Base-by-base conservation (phyloP, 1,140 invertebrate species). In the Cyclargus thomasi region DNA sequence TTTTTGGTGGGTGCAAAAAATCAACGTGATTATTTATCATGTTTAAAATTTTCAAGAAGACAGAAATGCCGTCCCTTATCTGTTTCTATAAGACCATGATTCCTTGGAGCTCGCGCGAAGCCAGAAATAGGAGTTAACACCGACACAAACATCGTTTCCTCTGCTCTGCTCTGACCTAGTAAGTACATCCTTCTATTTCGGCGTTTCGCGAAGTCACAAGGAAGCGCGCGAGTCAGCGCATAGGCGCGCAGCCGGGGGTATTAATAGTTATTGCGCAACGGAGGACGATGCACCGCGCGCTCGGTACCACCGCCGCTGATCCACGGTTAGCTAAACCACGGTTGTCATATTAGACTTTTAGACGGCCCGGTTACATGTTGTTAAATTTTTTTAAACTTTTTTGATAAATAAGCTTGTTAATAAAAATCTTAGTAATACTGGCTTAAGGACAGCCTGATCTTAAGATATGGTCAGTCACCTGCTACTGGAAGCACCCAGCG, bases 231-330 rank as follows among this genome's bases (percentile, higher is more conserved):
- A 23, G 62, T 63, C 65, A 21, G 64, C 47, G 53, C 47, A 55
- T 47, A 39, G 29, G 78, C 67, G 73, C 70, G 62, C 21, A 64
- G 64, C 64, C 68, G 69, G 69, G 70, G 70, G 74, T 85, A 87
- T 85, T 75, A 82, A 85, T 87, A 87, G 80, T 65, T 17, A 66
- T 87, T 85, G 76, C 82, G 79, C 77, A 87, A 85, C 77, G 65
- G 77, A 59, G 82, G 79, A 63, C 79, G 78, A 82, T 82, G 80
- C 80, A 79, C 77, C 71, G 79, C 39, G 55, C 65, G 70, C 64
- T 68, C 69, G 68, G 66, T 53, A n/a, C 35, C 70, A 75, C 69
- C 53, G 22, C 62, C 59, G 59, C 67, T 55, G 53, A 57, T 14
- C 23, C 17, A 18, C n/a, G 17, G 47, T 65, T 57, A 65, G 10